Percentiles rank a stretch among this genome's conserved stretches.
phyloP scores from a whole-genome alignment of 2,888 invertebrate species.

The Adelphocoris suturalis region DNA sequence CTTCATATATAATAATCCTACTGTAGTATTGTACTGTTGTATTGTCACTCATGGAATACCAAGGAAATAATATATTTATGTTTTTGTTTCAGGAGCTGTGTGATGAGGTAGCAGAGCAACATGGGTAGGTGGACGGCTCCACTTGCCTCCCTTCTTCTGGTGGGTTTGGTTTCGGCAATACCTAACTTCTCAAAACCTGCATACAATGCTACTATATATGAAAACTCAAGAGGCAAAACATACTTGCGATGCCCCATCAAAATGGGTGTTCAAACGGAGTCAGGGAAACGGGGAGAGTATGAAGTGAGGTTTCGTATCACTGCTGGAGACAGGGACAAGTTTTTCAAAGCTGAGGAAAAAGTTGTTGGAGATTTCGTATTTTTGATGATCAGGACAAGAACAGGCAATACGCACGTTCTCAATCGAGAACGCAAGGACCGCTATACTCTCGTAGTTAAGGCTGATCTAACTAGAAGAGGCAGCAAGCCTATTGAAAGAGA shows the following conservation, averaged over 20 bases:
- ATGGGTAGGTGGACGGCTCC: constrained; percentile 70
- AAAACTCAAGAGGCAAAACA: constrained; percentile 93
- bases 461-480: constrained; percentile 82
- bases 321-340: constrained; percentile 90
- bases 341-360: constrained; percentile 94
- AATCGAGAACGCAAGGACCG: constrained; percentile 94
- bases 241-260: constrained; percentile 85
- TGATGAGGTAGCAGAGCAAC: constrained; percentile 68
- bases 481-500: constrained; percentile 84
- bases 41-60: no score
- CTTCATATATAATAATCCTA: no score
- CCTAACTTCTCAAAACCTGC: constrained; percentile 86
- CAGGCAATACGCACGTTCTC: constrained; percentile 90
- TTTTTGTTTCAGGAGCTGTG: constrained; percentile 66
- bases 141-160: constrained; percentile 69
- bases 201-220: constrained; percentile 94
- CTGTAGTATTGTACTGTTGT: no score
- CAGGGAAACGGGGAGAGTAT: constrained; percentile 74
- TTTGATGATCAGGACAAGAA: constrained; percentile 91
- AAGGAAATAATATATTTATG: background rate
- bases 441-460: constrained; percentile 88
- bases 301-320: constrained; percentile 91
- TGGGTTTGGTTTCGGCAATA: constrained; percentile 1
- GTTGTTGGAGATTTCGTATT: constrained; percentile 96
- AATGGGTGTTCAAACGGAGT: constrained; percentile 84